Evolutionary conservation across 2,113 vertebrate genomes (phyloP), one percentile per base, ranked within the genome.

Genomic region (Pao palembangensis): DNA sequence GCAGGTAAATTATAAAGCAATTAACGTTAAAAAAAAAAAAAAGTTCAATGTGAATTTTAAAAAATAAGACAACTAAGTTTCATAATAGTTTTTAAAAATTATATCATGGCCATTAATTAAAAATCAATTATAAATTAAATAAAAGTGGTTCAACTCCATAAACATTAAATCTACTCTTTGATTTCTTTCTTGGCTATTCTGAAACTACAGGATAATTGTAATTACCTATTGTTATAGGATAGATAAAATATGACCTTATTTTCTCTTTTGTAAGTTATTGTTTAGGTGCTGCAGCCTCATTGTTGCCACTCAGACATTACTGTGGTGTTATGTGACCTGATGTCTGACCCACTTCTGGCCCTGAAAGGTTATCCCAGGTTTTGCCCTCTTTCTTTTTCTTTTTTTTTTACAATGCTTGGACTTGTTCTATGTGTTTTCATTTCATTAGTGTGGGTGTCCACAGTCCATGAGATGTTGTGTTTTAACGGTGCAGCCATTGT

Each of bases 341-440:
- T 10, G 8, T 12, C 64, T 46, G 44, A 71, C 72, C 72, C 62
- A 51, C 43, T 4, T 14, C 71, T 67, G 61, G 41, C 41, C 52
- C 19, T 34, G 25, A 7, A 41, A 49, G 64, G 69, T 71, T 58
- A 51, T 58, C 76, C 55, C 21, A 67, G 66, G 59, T 70, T 67
- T 55, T 25, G 1, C 28, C n/a, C 21, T 49, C 11, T 81, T 23
- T 23, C 2, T 23, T 23, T 23, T 23, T 23, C 2, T 23, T 23
- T 23, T 23, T 68, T 81, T 78, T 79, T 69, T 69, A 73, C 21
- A 51, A 19, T 2, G 25, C 7, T 43, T 58, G 55, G 21, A 31
- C 18, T 0, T 28, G 47, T 3, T 3, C 14, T 42, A 3, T 38
- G 4, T 13, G 44, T 48, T 14, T 61, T 10, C 6, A 61, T 69